These are phyloP conservation scores for Lagenorhynchus albirostris DNA, from an alignment of 2,113 vertebrate genomes.

Conservation along the genomic window DNA sequence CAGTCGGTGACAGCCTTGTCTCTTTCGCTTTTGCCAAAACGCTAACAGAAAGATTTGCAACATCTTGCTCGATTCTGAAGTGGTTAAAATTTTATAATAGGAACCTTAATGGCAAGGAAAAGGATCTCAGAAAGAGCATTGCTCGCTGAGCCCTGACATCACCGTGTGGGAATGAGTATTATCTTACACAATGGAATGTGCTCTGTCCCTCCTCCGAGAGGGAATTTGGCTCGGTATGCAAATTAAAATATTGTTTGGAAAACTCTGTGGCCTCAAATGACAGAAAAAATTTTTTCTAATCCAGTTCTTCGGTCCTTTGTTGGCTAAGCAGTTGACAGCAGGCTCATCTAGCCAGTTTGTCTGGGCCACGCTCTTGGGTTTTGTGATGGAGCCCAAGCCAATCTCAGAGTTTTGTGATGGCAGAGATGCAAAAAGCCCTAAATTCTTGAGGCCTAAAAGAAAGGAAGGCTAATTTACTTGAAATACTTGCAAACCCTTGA, in stretches of 20 bases:
- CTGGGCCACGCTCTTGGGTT: constrained; percentile 26
- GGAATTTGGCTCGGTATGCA: constrained; percentile 70
- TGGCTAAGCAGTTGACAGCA: constrained; percentile 56
- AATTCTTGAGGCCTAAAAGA: constrained; percentile 42
- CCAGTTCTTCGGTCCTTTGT: constrained; percentile 20
- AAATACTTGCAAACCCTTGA: constrained; percentile 35
- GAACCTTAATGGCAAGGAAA: constrained; percentile 48
- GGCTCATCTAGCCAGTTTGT: constrained; percentile 29
- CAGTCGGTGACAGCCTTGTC: constrained; percentile 58
- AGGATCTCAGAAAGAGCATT: background rate
- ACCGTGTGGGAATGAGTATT: constrained; percentile 63
- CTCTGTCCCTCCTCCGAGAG: constrained; percentile 61
- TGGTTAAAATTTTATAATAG: constrained; percentile 46
- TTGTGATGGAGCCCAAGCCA: constrained; percentile 10
- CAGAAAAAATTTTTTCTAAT: constrained; percentile 41
- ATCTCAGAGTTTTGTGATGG: background rate
- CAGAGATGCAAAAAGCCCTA: constrained; percentile 24
- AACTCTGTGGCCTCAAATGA: constrained; percentile 62
- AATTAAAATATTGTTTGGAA: constrained; percentile 74
- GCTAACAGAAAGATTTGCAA: constrained; percentile 50
- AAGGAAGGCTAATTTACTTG: constrained; percentile 21
- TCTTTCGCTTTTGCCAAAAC: constrained; percentile 35
- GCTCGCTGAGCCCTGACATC: constrained; percentile 51
- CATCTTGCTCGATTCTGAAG: constrained; percentile 62
- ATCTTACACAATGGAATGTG: constrained; percentile 67